Base-by-base conservation (phyloP, 2,888 invertebrate genomes). In the Dryomyza anilis region DNA sequence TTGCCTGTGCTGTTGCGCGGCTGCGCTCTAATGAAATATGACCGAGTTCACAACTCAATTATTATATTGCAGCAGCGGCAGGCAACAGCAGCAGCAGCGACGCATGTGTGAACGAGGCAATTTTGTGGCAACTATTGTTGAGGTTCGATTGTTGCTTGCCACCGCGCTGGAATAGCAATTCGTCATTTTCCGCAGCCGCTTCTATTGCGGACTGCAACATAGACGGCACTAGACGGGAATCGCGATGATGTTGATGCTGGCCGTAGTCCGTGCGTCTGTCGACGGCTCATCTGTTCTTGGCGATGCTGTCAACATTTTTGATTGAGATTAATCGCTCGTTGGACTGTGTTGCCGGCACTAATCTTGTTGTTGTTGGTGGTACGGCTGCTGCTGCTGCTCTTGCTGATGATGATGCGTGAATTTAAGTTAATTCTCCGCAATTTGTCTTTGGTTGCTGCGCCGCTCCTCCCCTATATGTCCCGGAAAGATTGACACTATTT, bases 11-110 rank as follows among this genome's bases (percentile, higher is more conserved):
- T n/a, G n/a, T 12, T 23, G 33, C 36, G 55, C 55, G 55, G 19
- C 36, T 55, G 33, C 55, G 55, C 36, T 33, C 19, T 39, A 10
- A 76, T 79, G 78, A 79, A 79, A 76, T 78, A 79, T 79, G 74
- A 69, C 75, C 78, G 73, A 78, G 79, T 78, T 78, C 79, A 79
- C 77, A 78, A 78, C 79, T 79, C 79, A 79, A 79, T 79, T 78
- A 79, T 76, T 74, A 72, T 73, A 76, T 25, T 16, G 48, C 29
- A 19, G 12, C 19, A 25, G 6, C 56, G 19, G 25, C 27, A n/a
- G 25, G 59, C 14, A 50, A 21, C 33, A 33, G 60, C 27, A 25
- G 45, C 58, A 25, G 33, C 36, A 52, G n/a, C 61, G 52, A 58
- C 52, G 50, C 50, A 39, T 43, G 39, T 53, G 53, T n/a, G 12